Evolutionary conservation across 1,140 invertebrate species (phyloP).

Genomic region (Bombus balteatus): DNA sequence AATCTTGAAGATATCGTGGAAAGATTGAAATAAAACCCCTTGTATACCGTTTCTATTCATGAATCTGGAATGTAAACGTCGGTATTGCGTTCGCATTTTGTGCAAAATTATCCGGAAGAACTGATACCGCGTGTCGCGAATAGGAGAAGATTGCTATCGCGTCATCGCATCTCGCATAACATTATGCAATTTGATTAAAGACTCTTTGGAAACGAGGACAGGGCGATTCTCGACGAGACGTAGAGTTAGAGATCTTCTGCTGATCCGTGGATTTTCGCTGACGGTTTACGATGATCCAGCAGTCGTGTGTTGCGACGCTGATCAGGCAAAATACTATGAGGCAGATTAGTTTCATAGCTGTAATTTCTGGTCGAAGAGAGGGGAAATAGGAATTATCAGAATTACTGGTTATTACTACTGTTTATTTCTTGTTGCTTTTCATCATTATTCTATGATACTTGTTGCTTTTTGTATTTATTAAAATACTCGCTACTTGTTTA

Average conservation of each 20-base stretch:
- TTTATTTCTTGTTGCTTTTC: not conserved
- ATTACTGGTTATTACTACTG: not conserved
- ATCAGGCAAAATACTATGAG: not conserved
- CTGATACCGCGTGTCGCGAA: not conserved
- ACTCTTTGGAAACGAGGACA: not conserved
- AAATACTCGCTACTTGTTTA: not conserved
- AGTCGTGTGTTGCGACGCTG: conserved; percentile 1
- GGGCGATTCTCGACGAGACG: not conserved
- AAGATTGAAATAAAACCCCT: not conserved
- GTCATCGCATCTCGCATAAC: conserved; percentile 53
- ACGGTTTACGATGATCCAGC: conserved; percentile 6
- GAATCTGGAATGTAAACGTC: not conserved
- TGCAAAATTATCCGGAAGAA: not conserved
- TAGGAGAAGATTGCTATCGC: conserved; percentile 7
- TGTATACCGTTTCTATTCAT: not conserved
- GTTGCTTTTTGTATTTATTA: not conserved
- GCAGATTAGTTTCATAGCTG: not conserved
- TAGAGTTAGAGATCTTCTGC: conserved; percentile 11
- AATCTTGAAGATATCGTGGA: not conserved
- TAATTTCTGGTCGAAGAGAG: too few relatives aligned
- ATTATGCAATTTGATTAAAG: conserved; percentile 62
- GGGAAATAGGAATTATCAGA: not conserved
- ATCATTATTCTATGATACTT: not conserved
- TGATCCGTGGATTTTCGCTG: conserved; percentile 17
- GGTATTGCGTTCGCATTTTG: not conserved